Percentiles rank a stretch among this genome's conserved stretches.
phyloP scores from a whole-genome alignment of 2,113 vertebrate species.

The Pachypanchax playfairii region DNA sequence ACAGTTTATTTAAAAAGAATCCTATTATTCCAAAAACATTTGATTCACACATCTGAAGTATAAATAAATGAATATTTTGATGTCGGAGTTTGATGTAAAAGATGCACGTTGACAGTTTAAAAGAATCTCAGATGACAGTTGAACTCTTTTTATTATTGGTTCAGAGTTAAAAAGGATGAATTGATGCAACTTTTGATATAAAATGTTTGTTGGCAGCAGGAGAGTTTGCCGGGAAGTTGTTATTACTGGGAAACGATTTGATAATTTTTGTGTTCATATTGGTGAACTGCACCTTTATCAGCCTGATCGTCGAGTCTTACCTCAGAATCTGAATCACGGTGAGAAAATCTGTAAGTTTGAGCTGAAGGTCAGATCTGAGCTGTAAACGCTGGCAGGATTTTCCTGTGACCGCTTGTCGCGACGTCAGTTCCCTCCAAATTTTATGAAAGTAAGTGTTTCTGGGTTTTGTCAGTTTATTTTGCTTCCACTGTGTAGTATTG shows the following conservation, averaged over 20 bases:
- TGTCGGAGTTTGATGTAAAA: too few relatives aligned
- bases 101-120: too few relatives aligned
- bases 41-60: too few relatives aligned
- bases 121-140: too few relatives aligned
- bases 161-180: too few relatives aligned
- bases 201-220: background rate
- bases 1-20: too few relatives aligned
- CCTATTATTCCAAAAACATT: too few relatives aligned
- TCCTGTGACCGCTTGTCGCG: background rate
- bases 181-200: background rate
- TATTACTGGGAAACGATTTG: background rate
- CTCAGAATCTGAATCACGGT: background rate
- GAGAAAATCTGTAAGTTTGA: background rate
- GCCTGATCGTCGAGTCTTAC: background rate
- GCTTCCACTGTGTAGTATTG: constrained; percentile 13
- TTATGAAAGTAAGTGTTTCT: background rate
- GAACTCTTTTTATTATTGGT: background rate
- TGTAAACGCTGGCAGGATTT: background rate
- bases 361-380: background rate
- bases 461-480: background rate
- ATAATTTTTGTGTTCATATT: background rate
- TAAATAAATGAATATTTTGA: too few relatives aligned
- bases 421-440: too few relatives aligned
- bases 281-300: background rate
- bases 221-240: background rate